Conservation (phyloP, 2,888 invertebrate species). For the Leptinotarsa tumamoca region DNA sequence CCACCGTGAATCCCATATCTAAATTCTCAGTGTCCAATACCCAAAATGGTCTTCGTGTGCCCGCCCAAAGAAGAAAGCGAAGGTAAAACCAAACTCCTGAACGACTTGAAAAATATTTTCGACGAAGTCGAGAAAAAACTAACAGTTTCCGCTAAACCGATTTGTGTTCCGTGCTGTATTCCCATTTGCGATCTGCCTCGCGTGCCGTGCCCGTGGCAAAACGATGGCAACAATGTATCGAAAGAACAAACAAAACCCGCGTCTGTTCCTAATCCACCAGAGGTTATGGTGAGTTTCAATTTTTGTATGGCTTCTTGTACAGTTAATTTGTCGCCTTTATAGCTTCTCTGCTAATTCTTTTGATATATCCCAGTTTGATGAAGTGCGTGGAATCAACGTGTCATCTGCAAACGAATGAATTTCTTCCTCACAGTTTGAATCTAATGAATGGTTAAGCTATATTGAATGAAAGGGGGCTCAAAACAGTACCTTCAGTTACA, state of each 20-base stretch:
- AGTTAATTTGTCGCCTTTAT: no score
- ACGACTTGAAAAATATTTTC: constrained; percentile 56
- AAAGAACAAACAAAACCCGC: constrained; percentile 9
- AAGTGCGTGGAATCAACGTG: no score
- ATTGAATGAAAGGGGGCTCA: no score
- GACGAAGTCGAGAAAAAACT: constrained; percentile 56
- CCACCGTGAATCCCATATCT: constrained; percentile 13
- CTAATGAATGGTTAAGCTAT: no score
- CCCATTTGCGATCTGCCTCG: constrained; percentile 58
- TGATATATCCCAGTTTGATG: no score
- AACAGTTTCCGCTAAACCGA: constrained; percentile 59
- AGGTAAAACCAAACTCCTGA: constrained; percentile 53
- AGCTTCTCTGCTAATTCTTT: no score
- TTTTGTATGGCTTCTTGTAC: neutral
- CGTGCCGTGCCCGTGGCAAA: constrained; percentile 6
- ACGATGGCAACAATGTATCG: neutral
- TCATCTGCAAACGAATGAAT: no score
- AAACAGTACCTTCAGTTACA: no score
- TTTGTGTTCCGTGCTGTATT: constrained; percentile 66
- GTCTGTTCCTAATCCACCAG: constrained; percentile 67
- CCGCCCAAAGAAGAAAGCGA: constrained; percentile 55
- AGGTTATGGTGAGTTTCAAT: constrained; percentile 67
- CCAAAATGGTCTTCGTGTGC: constrained; percentile 56
- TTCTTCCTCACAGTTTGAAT: no score
- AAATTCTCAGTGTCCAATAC: constrained; percentile 8